A percentile compares a stretch with the other conserved stretches of the same genome.
Evolutionary conservation across 2,797 vertebrate species (phyloP).

Genomic region (Notolabrus celidotus): DNA sequence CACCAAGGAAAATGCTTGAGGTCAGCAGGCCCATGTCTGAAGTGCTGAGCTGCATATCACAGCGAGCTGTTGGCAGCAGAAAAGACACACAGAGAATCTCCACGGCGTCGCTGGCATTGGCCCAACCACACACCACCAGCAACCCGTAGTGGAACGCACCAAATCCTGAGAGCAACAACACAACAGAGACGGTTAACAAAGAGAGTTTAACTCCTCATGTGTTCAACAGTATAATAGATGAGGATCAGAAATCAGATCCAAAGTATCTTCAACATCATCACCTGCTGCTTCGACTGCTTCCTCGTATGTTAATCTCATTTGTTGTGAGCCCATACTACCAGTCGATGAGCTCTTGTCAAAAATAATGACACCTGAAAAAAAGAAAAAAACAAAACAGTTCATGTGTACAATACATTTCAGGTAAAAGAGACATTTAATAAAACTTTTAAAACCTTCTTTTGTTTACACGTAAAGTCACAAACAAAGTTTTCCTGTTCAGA

Average conservation of each 20-base stretch:
- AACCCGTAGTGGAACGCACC: constrained; percentile 84
- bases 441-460: background rate
- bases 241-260: background rate
- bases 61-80: constrained; percentile 81
- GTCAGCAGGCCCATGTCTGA: constrained; percentile 86
- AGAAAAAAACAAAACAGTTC: constrained; percentile 8
- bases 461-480: background rate
- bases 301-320: constrained; percentile 74
- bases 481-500: background rate
- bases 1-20: constrained; percentile 86
- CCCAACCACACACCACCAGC: constrained; percentile 84
- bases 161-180: constrained; percentile 74
- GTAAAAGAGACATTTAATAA: background rate
- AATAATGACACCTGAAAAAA: constrained; percentile 67
- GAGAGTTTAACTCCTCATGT: background rate
- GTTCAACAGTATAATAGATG: background rate
- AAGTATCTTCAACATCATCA: constrained; percentile 21
- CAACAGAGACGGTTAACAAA: constrained; percentile 3
- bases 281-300: constrained; percentile 84
- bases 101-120: constrained; percentile 86
- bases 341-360: constrained; percentile 60
- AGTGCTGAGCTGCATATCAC: constrained; percentile 81
- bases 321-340: background rate
- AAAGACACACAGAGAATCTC: constrained; percentile 88
- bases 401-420: background rate